Conservation (phyloP, 1,140 invertebrate species). For the Oreohelix idahoensis region DNA sequence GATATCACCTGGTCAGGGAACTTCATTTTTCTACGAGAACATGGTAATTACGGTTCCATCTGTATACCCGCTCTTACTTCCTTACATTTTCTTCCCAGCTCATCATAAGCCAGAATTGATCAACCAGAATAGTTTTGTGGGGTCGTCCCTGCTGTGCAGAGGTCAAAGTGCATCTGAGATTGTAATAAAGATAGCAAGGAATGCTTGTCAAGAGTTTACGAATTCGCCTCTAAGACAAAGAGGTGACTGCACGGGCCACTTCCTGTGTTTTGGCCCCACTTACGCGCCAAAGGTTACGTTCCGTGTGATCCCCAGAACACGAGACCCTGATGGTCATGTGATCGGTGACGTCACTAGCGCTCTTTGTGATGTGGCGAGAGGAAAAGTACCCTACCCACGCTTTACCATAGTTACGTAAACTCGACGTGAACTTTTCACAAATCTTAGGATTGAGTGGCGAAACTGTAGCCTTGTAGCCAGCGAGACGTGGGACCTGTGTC, state of each 20-base stretch:
- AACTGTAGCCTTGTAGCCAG: constrained; percentile 1
- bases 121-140: background rate
- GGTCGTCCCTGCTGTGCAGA: constrained; percentile 2
- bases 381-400: background rate
- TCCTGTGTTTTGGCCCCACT: constrained; percentile 9
- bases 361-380: background rate
- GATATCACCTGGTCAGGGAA: background rate
- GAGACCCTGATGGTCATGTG: background rate
- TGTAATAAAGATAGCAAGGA: constrained; percentile 10
- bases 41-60: too few relatives aligned
- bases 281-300: background rate
- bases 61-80: background rate
- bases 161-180: constrained; percentile 2
- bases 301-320: background rate
- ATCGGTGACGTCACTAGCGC: background rate
- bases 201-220: background rate
- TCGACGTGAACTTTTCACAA: background rate
- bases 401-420: background rate
- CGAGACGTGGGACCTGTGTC: background rate
- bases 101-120: background rate
- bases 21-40: background rate
- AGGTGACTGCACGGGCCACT: background rate
- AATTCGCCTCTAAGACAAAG: constrained; percentile 7
- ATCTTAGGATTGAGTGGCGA: background rate
- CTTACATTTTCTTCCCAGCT: background rate